Evolutionary conservation across 1,140 invertebrate species (phyloP).

Genomic region (Ericerus pela): DNA sequence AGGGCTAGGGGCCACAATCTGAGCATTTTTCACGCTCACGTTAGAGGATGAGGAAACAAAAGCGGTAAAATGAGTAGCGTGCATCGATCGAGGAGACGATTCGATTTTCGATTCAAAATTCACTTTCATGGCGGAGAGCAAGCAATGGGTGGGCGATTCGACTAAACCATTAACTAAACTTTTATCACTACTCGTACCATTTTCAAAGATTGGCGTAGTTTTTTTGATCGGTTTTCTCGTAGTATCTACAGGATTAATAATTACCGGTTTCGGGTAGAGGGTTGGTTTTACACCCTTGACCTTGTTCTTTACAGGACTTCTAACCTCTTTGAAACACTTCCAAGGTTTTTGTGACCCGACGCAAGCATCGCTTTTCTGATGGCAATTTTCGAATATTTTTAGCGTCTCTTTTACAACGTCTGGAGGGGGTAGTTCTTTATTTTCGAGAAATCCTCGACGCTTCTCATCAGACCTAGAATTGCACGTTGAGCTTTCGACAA

Average conservation of each 20-base stretch:
- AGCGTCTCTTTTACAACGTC: conserved; percentile 72
- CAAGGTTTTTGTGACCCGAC: too few species aligned
- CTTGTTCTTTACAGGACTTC: neutral
- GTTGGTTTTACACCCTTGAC: neutral
- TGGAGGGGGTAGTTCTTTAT: conserved; percentile 63
- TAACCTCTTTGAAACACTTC: neutral
- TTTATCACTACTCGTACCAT: neutral
- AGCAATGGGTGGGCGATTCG: too few species aligned
- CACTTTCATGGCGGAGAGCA: too few species aligned
- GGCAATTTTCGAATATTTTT: conserved; percentile 53
- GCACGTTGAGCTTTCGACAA: conserved; percentile 28
- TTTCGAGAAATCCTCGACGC: conserved; percentile 34
- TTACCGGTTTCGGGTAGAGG: conserved; percentile 14
- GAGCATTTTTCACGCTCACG: too few species aligned
- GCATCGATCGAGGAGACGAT: too few species aligned
- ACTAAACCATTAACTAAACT: too few species aligned
- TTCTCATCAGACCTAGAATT: conserved; percentile 15
- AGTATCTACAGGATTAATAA: neutral
- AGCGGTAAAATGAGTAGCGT: too few species aligned
- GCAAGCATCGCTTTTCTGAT: conserved; percentile 18
- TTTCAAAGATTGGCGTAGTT: conserved; percentile 1
- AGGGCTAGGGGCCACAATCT: too few species aligned
- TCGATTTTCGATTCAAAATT: too few species aligned
- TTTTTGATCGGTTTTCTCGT: neutral
- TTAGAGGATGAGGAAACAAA: too few species aligned